Base-by-base conservation (phyloP, 2,797 vertebrate genomes). In the Parauchenoglanis ngamensis region DNA sequence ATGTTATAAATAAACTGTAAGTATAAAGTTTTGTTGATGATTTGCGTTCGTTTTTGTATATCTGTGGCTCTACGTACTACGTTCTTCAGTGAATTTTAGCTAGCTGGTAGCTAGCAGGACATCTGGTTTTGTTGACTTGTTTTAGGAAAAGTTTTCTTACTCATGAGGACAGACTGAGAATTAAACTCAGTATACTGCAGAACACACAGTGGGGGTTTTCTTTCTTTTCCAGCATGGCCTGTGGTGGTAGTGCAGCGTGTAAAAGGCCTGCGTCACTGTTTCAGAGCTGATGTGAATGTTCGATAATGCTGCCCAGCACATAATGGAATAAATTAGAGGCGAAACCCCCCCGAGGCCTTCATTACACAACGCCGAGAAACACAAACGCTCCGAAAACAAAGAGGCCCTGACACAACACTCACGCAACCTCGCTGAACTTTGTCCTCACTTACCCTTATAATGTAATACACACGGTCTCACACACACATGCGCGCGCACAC, bases 281-380 rank as follows among this genome's bases (percentile, higher is more conserved):
- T 77, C 61, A 15, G 80, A 15, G 70, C 59, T 76, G 59, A 65
- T 76, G 28, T 52, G 70, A 67, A 40, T 4, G 59, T 77, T 56
- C 73, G 72, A 83, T 87, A 83, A 63, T 2, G 59, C 40, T 6
- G 77, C 44, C 44, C 61, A 54, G 65, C 46, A 76, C 70, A 11
- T 67, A 82, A 80, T 81, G 17, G 40, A 80, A 84, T 85, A 75
- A 76, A 86, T 81, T 65, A 73, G 68, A 75, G 17, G 15, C 49
- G 4, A n/a, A 46, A 15, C 49, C n/a, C 4, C 57, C 80, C 80
- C 7, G 44, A 67, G 70, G 80, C 17, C 59, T 44, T 87, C 21
- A 35, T 87, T 87, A 83, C 63, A 46, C 83, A 76, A 83, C 13
- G 10, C n/a, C 1, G 19, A 59, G 49, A 49, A n/a, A 61, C 54